Conservation (phyloP, 2,113 vertebrate genomes). For the Clarias magur region DNA sequence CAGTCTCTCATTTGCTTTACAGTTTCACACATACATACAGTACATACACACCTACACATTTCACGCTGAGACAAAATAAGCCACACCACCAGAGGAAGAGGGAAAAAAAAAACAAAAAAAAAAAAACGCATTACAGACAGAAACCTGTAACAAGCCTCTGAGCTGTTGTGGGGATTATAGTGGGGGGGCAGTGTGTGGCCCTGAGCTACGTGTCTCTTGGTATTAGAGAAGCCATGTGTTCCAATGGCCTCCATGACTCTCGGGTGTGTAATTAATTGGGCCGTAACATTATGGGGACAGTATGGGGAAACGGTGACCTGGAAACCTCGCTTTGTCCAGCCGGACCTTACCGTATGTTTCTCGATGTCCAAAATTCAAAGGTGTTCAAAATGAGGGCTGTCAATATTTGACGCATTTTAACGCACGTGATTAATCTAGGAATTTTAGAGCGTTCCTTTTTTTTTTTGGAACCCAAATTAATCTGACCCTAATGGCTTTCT, state of each 20-base stretch:
- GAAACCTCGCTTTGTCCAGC: slow-evolving; percentile 33
- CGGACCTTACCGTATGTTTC: not conserved
- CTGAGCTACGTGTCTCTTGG: slow-evolving; percentile 40
- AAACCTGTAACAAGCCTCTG: not conserved
- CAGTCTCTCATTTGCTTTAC: slow-evolving; percentile 14
- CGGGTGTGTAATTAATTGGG: slow-evolving; percentile 48
- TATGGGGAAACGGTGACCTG: slow-evolving; percentile 39
- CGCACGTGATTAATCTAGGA: no score
- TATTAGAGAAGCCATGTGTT: slow-evolving; percentile 34
- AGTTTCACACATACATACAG: slow-evolving; percentile 14
- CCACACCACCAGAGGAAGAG: not conserved
- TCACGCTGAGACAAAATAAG: not conserved
- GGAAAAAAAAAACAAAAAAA: no score
- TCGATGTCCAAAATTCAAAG: no score
- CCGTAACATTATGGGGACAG: slow-evolving; percentile 5
- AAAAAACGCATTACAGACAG: not conserved
- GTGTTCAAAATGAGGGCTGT: no score
- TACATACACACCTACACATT: slow-evolving; percentile 10
- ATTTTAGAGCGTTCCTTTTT: no score
- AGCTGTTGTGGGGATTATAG: slow-evolving; percentile 21
- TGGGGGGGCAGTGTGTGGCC: slow-evolving; percentile 16
- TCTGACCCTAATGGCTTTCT: no score
- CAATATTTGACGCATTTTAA: no score
- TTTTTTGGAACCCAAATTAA: no score
- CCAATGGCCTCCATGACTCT: slow-evolving; percentile 28